Base-by-base conservation (phyloP, 2,888 invertebrate genomes). In the Enchytraeus crypticus region DNA sequence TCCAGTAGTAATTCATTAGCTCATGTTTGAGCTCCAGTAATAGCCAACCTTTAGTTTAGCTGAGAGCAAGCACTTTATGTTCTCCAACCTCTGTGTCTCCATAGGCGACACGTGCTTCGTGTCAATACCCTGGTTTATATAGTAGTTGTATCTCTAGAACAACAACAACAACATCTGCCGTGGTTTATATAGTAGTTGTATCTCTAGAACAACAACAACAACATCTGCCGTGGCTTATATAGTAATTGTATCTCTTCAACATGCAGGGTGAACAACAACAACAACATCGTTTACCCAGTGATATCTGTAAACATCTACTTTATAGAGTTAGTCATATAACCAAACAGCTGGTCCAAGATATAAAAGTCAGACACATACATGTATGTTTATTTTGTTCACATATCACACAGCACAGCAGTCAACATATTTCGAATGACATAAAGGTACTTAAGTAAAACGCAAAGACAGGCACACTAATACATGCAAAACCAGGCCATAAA, bases 161-260 rank as follows among this genome's bases (percentile, higher is more conserved):
- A 54, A 49, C 5, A 27, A 51, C 27, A 3, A 51, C 26, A 49
- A n/a, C n/a, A n/a, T n/a, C n/a, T 88, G 0, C 92, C 92, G 77
- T 91, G 87, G 71, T 87, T 86, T 53, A 93, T 85, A 73, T 92
- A 93, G 77, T 90, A 91, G 77, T 92, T 90, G 79, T 93, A 93
- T 65, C 90, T 84, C 73, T 81, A 73, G 5, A 46, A 59, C 2
- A 54, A 49, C 5, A 27, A 51, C 27, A 3, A 51, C 26, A 49
- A n/a, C n/a, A n/a, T n/a, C n/a, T 88, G 0, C 92, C 92, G 77
- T 91, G 87, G 71, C 87, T 86, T 53, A 93, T 85, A 73, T 92
- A 93, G 77, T 90, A 91, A 76, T 92, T 90, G 79, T 93, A 93
- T 65, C 90, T 84, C 73, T 81, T n/a, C n/a, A n/a, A n/a, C n/a